Percentiles rank a stretch among this genome's conserved stretches.
phyloP scores from a whole-genome alignment of 2,797 vertebrate genomes.

The Argentina silus region DNA sequence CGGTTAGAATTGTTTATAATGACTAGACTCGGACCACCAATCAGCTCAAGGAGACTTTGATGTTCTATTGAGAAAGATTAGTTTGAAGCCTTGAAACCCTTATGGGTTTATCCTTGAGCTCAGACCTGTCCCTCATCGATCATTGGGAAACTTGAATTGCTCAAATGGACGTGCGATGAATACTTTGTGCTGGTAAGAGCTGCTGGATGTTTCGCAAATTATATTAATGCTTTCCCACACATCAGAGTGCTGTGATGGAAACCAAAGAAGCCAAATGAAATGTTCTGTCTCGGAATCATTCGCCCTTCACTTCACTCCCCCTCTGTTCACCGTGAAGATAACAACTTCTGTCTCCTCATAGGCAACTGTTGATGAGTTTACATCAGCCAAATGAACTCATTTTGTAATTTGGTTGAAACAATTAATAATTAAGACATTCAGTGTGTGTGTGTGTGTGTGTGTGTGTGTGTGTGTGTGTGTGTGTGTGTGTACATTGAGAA shows the following conservation, averaged over 20 bases:
- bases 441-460: neutral
- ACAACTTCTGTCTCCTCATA: constrained; percentile 10
- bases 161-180: constrained; percentile 36
- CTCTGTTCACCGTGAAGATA: constrained; percentile 16
- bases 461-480: too few species aligned
- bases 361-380: constrained; percentile 37
- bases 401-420: constrained; percentile 32
- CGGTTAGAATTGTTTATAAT: neutral
- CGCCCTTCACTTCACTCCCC: neutral
- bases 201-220: constrained; percentile 32
- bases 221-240: constrained; percentile 30
- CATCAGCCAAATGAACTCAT: constrained; percentile 28
- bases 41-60: constrained; percentile 1
- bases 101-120: constrained; percentile 35
- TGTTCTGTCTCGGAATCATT: neutral
- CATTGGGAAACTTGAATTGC: constrained; percentile 34
- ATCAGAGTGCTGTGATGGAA: constrained; percentile 25
- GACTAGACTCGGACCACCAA: neutral
- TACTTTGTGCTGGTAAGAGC: constrained; percentile 10
- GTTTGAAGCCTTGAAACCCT: constrained; percentile 9
- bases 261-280: constrained; percentile 15
- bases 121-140: constrained; percentile 30
- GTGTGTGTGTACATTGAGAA: constrained; percentile 55
- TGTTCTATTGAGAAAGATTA: neutral
- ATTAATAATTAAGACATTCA: constrained; percentile 62